Base-by-base conservation (phyloP, 2,113 vertebrate species). In the Megaceryle maxima region DNA sequence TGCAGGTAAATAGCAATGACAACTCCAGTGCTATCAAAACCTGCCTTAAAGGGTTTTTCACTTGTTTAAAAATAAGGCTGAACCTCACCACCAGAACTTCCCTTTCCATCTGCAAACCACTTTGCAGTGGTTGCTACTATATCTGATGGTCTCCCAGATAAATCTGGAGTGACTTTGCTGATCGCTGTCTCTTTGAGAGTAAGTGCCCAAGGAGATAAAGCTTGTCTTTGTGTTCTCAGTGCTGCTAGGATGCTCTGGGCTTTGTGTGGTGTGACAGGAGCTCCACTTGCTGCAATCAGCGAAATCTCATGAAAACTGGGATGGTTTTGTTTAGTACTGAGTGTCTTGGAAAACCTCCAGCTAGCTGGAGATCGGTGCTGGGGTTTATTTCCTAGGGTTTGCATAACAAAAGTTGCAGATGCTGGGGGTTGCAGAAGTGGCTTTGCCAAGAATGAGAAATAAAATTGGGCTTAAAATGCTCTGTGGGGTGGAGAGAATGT, bases 81-180 rank as follows among this genome's bases (percentile, higher is more conserved):
- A 74, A 28, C 25, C 21, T 78, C 50, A 17, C 31, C 1, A 5
- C 56, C 86, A 83, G 77, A 51, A 48, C 73, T 46, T 20, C 4
- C 4, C 55, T 67, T 82, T 66, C 50, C 46, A 20, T 59, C 78
- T 68, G 70, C 66, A 64, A 55, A 64, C 16, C 24, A 11, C 8
- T 85, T 77, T 94, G 69, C 69, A 75, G 51, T 25, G 51, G 33
- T 79, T 86, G 67, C 67, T 83, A 5, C 33, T 85, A 8, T 43
- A 31, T 75, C 25, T 81, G 48, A 68, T 31, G 28, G 60, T 37
- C 35, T 85, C 37, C 53, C 51, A 73, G 83, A 66, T 83, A 92
- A n/a, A 85, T 85, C 18, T 37, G 44, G 35, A 83, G 35, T 66
- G 62, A 74, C 50, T 85, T 72, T 79, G 67, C 84, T 91, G 62